Percentiles rank a stretch among this genome's conserved stretches.
These are phyloP conservation scores for Phaethon lepturus DNA, from an alignment of 2,113 vertebrate species.

Conservation along the genomic window DNA sequence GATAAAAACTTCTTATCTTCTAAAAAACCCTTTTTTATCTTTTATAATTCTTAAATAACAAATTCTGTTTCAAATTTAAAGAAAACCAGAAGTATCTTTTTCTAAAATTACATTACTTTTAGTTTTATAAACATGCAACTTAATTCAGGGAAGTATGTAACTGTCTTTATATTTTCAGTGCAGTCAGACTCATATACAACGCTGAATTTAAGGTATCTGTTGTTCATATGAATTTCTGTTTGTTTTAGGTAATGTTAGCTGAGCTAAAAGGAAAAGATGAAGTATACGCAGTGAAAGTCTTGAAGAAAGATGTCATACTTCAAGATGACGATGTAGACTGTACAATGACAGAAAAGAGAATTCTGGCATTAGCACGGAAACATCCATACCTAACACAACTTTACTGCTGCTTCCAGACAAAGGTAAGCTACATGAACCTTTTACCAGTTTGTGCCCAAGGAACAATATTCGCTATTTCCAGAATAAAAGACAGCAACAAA, in stretches of 20 bases:
- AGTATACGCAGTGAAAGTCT: conserved; percentile 96
- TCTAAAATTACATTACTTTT: background rate
- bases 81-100: background rate
- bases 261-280: conserved; percentile 96
- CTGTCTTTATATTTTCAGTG: background rate
- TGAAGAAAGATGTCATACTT: conserved; percentile 98
- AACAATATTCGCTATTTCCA: background rate
- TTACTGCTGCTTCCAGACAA: conserved; percentile 99
- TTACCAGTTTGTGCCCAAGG: background rate
- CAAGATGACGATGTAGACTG: conserved; percentile 98
- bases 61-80: background rate
- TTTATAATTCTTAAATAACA: background rate
- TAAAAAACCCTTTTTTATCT: background rate
- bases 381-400: conserved; percentile 98
- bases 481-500: background rate
- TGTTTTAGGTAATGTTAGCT: conserved; percentile 92
- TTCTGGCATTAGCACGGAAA: conserved; percentile 93
- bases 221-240: background rate
- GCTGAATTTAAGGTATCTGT: background rate
- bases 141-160: background rate
- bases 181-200: background rate
- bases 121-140: background rate
- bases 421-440: conserved; percentile 75
- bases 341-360: conserved; percentile 98
- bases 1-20: background rate